Base-by-base conservation (phyloP, 2,888 invertebrate species). In the Papilio protenor region DNA sequence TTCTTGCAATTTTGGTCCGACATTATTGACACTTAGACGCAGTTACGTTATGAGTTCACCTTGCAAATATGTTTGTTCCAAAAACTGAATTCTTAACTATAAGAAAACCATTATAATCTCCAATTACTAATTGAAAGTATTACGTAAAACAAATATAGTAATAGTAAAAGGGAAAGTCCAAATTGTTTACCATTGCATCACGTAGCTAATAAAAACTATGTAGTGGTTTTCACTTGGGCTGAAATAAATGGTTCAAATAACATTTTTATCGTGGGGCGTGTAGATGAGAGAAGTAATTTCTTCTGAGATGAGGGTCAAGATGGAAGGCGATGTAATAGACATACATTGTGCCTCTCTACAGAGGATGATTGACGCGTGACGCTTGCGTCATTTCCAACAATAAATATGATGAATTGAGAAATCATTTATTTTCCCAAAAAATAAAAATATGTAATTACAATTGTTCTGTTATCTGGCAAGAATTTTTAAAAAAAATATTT, bases 301-400 rank as follows among this genome's bases (percentile, higher is more conserved):
- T 79, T 55, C 21, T 66, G 57, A 77, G 79, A 76, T 74, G 75
- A 79, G 78, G 79, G 78, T 78, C 79, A 73, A 45, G 66, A 75
- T 77, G 75, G 64, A 73, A 77, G 77, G 77, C 76, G 78, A 75
- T 73, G 76, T 76, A 76, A 66, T 75, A 72, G 49, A 72, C 52
- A 72, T 72, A 69, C 66, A 69, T 69, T 69, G 66, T 69, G 66
- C 45, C 45, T 69, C 66, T 66, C 66, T 40, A 69, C 66, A 45
- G 40, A 21, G 66, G n/a, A 45, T 69, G 66, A 69, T 69, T 69
- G 66, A 69, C 66, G 66, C 66, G 40, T 69, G 45, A 69, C 66
- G 45, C n/a, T 66, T 40, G n/a, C 40, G 66, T 69, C 45, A 12
- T 69, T 21, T 69, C 45, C 45, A 12, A 69, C 12, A 69, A 21